Conservation (phyloP, 2,113 vertebrate genomes). For the Mesembrinibis cayennensis region DNA sequence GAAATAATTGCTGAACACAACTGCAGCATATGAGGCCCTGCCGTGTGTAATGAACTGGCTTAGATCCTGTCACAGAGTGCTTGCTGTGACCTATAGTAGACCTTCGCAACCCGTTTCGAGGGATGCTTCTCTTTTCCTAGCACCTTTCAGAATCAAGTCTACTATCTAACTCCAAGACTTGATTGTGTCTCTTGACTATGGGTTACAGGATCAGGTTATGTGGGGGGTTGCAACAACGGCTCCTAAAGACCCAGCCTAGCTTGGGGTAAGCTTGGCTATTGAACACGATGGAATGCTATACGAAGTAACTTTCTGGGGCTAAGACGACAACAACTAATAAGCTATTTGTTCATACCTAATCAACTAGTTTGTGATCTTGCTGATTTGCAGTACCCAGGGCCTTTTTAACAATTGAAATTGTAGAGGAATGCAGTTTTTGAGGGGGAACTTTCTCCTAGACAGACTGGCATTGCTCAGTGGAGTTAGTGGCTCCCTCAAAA, state of each 20-base stretch:
- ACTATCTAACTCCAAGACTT: neutral
- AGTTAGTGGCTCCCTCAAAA: neutral
- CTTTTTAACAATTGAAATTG: neutral
- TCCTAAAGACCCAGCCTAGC: neutral
- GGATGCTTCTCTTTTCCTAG: neutral
- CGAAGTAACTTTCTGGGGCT: neutral
- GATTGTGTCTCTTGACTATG: neutral
- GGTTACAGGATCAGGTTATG: neutral
- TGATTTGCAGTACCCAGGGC: neutral
- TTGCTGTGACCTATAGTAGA: neutral
- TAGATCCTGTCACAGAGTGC: neutral
- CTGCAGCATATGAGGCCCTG: rapidly evolving
- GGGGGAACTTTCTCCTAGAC: neutral
- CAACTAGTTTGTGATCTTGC: neutral
- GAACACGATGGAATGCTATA: neutral
- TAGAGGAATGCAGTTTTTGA: neutral
- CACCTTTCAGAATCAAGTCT: neutral
- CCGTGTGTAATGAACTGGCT: rapidly evolving
- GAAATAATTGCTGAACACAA: neutral
- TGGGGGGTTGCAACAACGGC: neutral
- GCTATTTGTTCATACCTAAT: neutral
- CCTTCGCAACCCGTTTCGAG: rapidly evolving
- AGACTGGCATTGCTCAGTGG: neutral
- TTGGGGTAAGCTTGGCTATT: neutral
- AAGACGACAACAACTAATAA: neutral